Evolutionary conservation across 2,113 vertebrate genomes (phyloP).

Genomic region (Alligator sinensis): DNA sequence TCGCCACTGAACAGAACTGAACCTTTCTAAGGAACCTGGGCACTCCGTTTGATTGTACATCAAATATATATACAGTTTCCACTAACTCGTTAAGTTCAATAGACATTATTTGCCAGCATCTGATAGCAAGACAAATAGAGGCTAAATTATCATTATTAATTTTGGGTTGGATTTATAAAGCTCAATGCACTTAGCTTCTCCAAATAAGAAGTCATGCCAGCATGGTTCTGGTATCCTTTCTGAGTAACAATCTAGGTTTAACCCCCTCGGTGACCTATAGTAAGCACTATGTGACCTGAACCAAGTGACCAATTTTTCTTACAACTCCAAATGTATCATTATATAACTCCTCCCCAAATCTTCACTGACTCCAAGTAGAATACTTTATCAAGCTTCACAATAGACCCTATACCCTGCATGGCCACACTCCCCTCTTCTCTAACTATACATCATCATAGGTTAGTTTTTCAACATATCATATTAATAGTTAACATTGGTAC

Average conservation of each 20-base stretch:
- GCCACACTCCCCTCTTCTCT: background rate
- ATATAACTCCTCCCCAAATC: too few relatives aligned
- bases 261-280: background rate
- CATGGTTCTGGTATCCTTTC: background rate
- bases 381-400: background rate
- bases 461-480: background rate
- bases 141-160: background rate
- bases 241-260: background rate
- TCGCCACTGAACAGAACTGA: too few relatives aligned
- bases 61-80: too few relatives aligned
- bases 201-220: background rate
- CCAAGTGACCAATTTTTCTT: background rate
- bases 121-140: background rate
- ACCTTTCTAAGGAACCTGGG: too few relatives aligned
- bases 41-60: too few relatives aligned
- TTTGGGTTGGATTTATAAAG: background rate
- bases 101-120: background rate
- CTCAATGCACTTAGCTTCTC: background rate
- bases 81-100: too few relatives aligned
- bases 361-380: background rate
- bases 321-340: too few relatives aligned
- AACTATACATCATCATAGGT: background rate
- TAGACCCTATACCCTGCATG: background rate
- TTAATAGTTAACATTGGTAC: background rate
- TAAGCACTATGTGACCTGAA: background rate